phyloP scores from a whole-genome alignment of 2,797 vertebrate genomes.

The Sebastes reedi region DNA sequence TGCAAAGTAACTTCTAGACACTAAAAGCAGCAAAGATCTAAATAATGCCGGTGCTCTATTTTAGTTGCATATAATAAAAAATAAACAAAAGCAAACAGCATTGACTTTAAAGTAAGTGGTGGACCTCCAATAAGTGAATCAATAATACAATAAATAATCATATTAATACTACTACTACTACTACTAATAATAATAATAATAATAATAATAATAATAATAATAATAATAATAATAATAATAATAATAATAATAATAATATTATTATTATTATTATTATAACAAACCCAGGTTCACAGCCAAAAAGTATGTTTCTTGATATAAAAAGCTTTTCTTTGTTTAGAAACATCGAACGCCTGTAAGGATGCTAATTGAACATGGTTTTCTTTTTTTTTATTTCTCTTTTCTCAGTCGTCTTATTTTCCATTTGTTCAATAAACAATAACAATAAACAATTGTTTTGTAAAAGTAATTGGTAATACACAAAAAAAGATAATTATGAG shows the following conservation, averaged over 20 bases:
- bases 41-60: not conserved
- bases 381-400: not conserved
- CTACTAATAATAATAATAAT: accelerated
- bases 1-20: not conserved
- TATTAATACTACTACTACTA: not conserved
- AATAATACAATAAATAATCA: not conserved
- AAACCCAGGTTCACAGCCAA: not conserved
- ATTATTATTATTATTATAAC: no score
- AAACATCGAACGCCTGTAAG: not conserved
- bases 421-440: not conserved
- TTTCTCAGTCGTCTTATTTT: not conserved
- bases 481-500: no score
- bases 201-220: not conserved
- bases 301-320: not conserved
- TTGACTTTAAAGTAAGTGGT: not conserved
- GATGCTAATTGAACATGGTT: no score
- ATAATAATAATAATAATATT: not conserved
- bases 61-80: not conserved
- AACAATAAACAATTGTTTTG: no score
- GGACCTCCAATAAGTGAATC: not conserved
- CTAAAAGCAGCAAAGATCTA: not conserved
- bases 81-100: not conserved
- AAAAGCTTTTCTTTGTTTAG: not conserved
- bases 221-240: not conserved
- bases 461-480: no score